phyloP scores from a whole-genome alignment of 2,888 invertebrate species.

The Lithophane semibrunnea region DNA sequence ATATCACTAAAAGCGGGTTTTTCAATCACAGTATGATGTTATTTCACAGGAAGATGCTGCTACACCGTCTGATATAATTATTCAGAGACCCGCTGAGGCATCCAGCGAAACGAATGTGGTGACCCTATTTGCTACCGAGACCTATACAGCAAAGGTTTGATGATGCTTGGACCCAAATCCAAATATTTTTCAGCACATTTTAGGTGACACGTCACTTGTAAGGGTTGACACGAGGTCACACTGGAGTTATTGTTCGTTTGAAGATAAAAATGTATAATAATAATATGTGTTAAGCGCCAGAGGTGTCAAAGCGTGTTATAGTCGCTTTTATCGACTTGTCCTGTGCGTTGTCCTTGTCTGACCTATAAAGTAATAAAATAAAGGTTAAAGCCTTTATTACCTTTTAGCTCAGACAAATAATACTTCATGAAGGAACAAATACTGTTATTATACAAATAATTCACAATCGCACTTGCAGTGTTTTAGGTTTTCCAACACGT shows the following conservation, averaged over 20 bases:
- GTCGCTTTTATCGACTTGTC: slow-evolving; percentile 32
- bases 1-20: slow-evolving; percentile 46
- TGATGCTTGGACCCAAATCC: slow-evolving; percentile 47
- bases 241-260: slow-evolving; percentile 48
- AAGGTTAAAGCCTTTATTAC: not conserved
- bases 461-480: slow-evolving; percentile 52
- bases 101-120: slow-evolving; percentile 58
- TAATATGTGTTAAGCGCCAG: slow-evolving; percentile 43
- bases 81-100: slow-evolving; percentile 54
- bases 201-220: slow-evolving; percentile 56
- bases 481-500: slow-evolving; percentile 50
- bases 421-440: slow-evolving; percentile 35
- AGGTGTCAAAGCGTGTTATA: slow-evolving; percentile 26
- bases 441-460: slow-evolving; percentile 50
- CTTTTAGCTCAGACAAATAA: slow-evolving; percentile 9
- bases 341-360: slow-evolving; percentile 11
- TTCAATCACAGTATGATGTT: slow-evolving; percentile 57
- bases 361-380: too few relatives aligned
- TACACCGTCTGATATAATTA: slow-evolving; percentile 52
- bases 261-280: slow-evolving; percentile 49
- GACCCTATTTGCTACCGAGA: slow-evolving; percentile 57
- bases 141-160: slow-evolving; percentile 57
- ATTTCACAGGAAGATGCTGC: slow-evolving; percentile 60
- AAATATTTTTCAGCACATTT: slow-evolving; percentile 56
- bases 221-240: slow-evolving; percentile 56